phyloP scores from a whole-genome alignment of 1,140 invertebrate species.

The Penaeus vannamei region DNA sequence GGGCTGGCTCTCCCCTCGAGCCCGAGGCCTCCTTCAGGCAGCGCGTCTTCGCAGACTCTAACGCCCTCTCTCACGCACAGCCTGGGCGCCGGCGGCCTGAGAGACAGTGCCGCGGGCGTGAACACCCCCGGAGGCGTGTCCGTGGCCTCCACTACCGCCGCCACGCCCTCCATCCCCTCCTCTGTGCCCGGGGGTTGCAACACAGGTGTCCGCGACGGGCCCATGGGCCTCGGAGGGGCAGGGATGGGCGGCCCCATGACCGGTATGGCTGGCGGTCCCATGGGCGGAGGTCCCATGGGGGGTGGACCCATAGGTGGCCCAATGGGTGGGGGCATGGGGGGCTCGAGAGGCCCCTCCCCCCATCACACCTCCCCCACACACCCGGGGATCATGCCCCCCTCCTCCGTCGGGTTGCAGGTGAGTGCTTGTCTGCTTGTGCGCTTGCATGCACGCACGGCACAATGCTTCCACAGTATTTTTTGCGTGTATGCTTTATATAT shows the following conservation, averaged over 20 bases:
- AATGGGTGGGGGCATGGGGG: slow-evolving; percentile 48
- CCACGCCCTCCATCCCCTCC: slow-evolving; percentile 44
- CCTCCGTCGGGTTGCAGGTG: slow-evolving; percentile 55
- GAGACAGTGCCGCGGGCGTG: slow-evolving; percentile 20
- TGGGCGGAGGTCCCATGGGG: slow-evolving; percentile 51
- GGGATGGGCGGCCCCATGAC: slow-evolving; percentile 57
- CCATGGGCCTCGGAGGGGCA: slow-evolving; percentile 49
- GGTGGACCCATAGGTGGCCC: slow-evolving; percentile 45
- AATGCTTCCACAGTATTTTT: too few relatives aligned
- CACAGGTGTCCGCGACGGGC: slow-evolving; percentile 48
- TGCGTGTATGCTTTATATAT: too few relatives aligned
- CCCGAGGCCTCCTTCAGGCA: too few relatives aligned
- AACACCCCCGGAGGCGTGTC: slow-evolving; percentile 21
- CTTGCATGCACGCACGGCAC: slow-evolving; percentile 9
- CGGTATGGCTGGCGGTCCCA: slow-evolving; percentile 46
- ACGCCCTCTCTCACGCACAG: too few relatives aligned
- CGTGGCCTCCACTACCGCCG: slow-evolving; percentile 27
- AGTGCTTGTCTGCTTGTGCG: slow-evolving; percentile 9
- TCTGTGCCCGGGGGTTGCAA: slow-evolving; percentile 39
- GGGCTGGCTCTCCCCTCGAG: too few relatives aligned
- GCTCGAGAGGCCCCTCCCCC: slow-evolving; percentile 70
- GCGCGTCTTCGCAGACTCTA: too few relatives aligned
- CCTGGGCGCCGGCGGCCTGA: slow-evolving; percentile 35
- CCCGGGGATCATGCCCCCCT: slow-evolving; percentile 36
- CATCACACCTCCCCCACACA: slow-evolving; percentile 67